Evolutionary conservation across 2,113 vertebrate genomes (phyloP).

Genomic region (Nesoenas mayeri): DNA sequence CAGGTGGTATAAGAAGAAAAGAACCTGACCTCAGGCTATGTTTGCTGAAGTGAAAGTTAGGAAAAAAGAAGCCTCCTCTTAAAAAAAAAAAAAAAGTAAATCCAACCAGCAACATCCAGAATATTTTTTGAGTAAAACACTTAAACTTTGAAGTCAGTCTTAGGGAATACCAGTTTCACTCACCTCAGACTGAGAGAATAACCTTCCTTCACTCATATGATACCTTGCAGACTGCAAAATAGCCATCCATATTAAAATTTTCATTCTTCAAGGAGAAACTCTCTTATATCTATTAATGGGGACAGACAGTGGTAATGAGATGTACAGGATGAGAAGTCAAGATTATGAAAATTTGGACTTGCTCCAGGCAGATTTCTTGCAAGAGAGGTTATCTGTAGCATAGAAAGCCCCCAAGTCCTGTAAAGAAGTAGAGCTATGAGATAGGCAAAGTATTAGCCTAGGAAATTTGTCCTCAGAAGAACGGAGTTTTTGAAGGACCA

Average conservation of each 20-base stretch:
- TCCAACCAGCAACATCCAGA: not conserved
- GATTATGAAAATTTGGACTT: not conserved
- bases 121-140: not conserved
- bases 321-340: not conserved
- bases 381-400: not conserved
- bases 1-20: not conserved
- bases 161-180: not conserved
- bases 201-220: fast-evolving
- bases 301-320: not conserved
- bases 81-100: not conserved
- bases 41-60: not conserved
- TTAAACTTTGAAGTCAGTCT: not conserved
- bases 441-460: not conserved
- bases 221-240: not conserved
- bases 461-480: not conserved
- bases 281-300: not conserved
- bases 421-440: not conserved
- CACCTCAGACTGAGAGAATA: not conserved
- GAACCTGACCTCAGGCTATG: not conserved
- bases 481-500: not conserved
- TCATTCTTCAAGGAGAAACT: not conserved
- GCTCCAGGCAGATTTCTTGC: not conserved
- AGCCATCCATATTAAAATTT: not conserved
- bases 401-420: not conserved
- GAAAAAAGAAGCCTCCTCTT: not conserved